Evolutionary conservation across 92 coral and sea anemone species (phyloP).

Genomic region (Phenganax stokvisi): DNA sequence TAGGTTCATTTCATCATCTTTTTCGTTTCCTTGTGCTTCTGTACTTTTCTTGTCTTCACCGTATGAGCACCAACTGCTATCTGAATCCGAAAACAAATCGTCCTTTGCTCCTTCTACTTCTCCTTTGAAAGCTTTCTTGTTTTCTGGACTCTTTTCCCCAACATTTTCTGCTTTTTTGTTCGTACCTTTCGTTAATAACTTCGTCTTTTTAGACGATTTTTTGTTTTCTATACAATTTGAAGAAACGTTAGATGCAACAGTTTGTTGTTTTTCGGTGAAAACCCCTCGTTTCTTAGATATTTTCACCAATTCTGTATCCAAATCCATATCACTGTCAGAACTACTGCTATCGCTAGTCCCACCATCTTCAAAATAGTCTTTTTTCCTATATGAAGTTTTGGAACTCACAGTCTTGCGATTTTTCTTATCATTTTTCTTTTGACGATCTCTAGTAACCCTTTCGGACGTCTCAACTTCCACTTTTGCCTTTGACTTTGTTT

Average conservation of each 20-base stretch:
- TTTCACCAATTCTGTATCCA: not conserved
- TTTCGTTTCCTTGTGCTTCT: not conserved
- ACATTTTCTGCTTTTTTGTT: not conserved
- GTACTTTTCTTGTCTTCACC: not conserved
- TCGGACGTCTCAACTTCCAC: too few species aligned
- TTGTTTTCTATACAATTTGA: not conserved
- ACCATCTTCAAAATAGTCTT: not conserved
- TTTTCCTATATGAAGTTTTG: not conserved
- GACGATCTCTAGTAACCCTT: too few species aligned
- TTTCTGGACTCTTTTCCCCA: not conserved
- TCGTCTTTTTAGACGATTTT: not conserved
- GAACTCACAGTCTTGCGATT: too few species aligned
- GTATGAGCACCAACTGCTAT: constrained; percentile 11
- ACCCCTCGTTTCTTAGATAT: not conserved
- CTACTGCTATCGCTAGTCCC: not conserved
- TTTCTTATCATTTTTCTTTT: too few species aligned
- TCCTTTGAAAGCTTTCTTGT: not conserved
- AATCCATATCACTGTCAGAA: not conserved
- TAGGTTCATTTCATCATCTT: not conserved
- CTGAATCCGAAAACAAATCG: not conserved
- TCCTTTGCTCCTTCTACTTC: not conserved
- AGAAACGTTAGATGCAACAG: not conserved
- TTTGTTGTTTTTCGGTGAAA: not conserved
- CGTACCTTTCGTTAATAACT: not conserved
- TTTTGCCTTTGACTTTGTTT: too few species aligned